Percentiles rank a stretch among this genome's conserved stretches.
Conservation (phyloP, 30 jellyfish, hydroid and myxozoan genomes). For the Mastigias papua region DNA sequence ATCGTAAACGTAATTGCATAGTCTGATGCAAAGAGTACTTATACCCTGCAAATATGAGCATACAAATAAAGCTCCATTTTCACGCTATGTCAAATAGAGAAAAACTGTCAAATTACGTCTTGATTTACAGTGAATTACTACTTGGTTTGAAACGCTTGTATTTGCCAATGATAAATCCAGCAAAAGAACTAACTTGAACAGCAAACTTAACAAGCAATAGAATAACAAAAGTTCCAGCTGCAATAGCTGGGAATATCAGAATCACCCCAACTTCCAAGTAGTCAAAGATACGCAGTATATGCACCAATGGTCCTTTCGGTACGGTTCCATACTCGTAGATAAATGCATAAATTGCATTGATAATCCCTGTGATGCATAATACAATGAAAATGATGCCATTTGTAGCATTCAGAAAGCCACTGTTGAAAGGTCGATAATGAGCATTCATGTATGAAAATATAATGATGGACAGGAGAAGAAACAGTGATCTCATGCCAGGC, state of each 20-base stretch:
- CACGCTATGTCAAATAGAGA: too few species aligned
- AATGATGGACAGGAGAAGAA: not conserved
- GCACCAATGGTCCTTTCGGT: not conserved
- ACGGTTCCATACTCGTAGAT: not conserved
- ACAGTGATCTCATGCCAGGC: constrained; percentile 5
- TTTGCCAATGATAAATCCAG: not conserved
- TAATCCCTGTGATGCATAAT: not conserved
- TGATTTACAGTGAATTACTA: too few species aligned
- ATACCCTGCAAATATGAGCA: too few species aligned
- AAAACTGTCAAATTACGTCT: too few species aligned
- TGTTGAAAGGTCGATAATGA: not conserved
- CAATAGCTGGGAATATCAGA: not conserved
- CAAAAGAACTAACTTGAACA: not conserved
- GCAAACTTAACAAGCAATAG: not conserved
- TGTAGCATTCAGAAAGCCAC: constrained; percentile 1
- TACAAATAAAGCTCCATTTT: too few species aligned
- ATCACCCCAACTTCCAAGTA: not conserved
- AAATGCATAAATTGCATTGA: not conserved
- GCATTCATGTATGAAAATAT: not conserved
- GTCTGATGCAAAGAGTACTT: too few species aligned
- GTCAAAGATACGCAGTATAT: not conserved
- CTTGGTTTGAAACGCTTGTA: too few species aligned
- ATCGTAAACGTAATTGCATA: too few species aligned
- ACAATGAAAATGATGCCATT: not conserved
- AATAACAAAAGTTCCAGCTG: not conserved